Percentiles rank a stretch among this genome's conserved stretches.
These are phyloP conservation scores for Dufourea novaeangliae DNA, from an alignment of 1,140 invertebrate species.

Conservation along the genomic window DNA sequence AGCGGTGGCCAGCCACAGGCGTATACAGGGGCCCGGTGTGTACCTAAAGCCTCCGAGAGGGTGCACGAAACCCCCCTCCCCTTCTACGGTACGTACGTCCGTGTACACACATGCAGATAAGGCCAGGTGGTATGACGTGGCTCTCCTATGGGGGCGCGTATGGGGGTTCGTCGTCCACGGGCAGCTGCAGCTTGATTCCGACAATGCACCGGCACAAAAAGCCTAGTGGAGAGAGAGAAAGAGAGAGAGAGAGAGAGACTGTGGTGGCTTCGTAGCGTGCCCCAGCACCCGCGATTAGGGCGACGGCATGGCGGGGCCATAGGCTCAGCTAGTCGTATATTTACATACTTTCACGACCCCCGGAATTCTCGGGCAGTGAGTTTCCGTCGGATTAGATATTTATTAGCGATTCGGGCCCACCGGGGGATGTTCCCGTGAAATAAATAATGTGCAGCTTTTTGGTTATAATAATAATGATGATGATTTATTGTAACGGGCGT, in stretches of 20 bases:
- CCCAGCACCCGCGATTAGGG: slow-evolving; percentile 48
- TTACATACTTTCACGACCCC: background rate
- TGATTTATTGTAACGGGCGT: no score
- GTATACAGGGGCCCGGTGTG: slow-evolving; percentile 69
- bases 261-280: slow-evolving; percentile 53
- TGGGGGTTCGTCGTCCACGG: slow-evolving; percentile 75
- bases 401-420: no score
- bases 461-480: no score
- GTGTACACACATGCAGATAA: slow-evolving; percentile 60
- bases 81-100: no score
- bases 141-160: slow-evolving; percentile 74
- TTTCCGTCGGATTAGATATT: no score
- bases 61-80: slow-evolving; percentile 53
- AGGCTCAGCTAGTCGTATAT: slow-evolving; percentile 47
- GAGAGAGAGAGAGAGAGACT: no score
- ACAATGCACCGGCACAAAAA: slow-evolving; percentile 75
- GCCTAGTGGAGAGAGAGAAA: slow-evolving; percentile 37
- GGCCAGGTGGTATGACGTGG: slow-evolving; percentile 72
- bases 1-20: background rate
- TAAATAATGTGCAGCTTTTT: no score
- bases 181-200: slow-evolving; percentile 76
- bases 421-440: no score
- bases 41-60: slow-evolving; percentile 62
- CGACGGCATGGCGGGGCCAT: slow-evolving; percentile 26
- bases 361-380: background rate